Base-by-base conservation (phyloP, 2,113 vertebrate species). In the Emydocephalus ijimae region DNA sequence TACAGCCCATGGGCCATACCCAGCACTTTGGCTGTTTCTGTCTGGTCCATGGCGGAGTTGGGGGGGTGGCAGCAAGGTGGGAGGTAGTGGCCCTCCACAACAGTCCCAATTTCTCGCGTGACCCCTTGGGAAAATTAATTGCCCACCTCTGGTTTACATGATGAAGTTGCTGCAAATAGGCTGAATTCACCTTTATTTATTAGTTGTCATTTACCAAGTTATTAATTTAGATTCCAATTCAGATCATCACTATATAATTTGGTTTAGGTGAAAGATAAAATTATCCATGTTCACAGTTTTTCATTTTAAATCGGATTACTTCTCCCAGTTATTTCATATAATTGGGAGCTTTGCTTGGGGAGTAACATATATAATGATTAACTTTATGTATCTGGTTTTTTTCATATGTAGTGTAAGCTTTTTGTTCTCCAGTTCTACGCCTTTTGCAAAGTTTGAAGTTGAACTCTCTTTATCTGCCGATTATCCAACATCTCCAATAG, bases 401-500 rank as follows among this genome's bases (percentile, higher is more conserved):
- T 95, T 74, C 1, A 0, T 56, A 0, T 91, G 11, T 94, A 98
- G 98, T 39, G 93, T 98, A 93, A 97, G 92, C 91, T 96, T 98
- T 87, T 92, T 98, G 87, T 98, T 98, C 96, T 98, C 97, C 54
- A 95, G 97, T 88, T 96, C 92, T 0, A 20, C n/a, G 45, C 96
- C 96, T 91, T 97, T 97, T 95, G 96, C 97, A 0, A 98, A 98
- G 90, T 98, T 98, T 96, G 97, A 97, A 90, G 39, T 98, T 95
- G 93, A 92, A 81, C 90, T 98, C 50, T 94, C 89, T 89, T 89
- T 98, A 0, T 97, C 97, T 34, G 92, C 96, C 59, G 43, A 21
- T 88, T 98, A 98, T 93, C 97, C 98, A 5, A 88, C 94, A 54
- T 54, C 94, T 45, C 94, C 94, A 0, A 89, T 97, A 89, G 94